These are phyloP conservation scores for Chydorus sphaericus DNA, from an alignment of 2,888 invertebrate species.

Conservation along the genomic window DNA sequence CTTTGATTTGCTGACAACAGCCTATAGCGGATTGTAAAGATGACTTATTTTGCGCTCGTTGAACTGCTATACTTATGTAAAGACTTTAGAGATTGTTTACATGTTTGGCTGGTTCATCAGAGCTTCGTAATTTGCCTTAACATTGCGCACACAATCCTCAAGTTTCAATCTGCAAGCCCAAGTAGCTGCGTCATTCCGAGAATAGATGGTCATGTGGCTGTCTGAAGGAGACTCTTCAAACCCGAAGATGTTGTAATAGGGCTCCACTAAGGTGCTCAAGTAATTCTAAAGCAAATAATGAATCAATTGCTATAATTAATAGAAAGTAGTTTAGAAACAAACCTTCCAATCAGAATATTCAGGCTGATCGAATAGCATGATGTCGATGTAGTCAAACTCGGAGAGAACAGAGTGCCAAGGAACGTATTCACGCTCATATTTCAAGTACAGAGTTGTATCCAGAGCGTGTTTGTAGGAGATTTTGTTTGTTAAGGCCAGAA, in stretches of 20 bases:
- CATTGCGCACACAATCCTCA: slow-evolving; percentile 52
- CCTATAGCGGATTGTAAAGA: neutral
- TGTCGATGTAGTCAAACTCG: slow-evolving; percentile 26
- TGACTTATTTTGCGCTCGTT: neutral
- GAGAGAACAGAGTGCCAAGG: slow-evolving; percentile 29
- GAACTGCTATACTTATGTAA: neutral
- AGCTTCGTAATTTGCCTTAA: slow-evolving; percentile 52
- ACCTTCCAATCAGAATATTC: slow-evolving; percentile 22
- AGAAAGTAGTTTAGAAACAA: neutral
- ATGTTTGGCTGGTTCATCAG: slow-evolving; percentile 60
- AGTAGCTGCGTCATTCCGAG: slow-evolving; percentile 51
- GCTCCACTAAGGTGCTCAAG: slow-evolving; percentile 45
- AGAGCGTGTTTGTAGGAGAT: slow-evolving; percentile 24
- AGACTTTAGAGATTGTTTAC: neutral
- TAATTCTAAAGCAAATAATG: slow-evolving; percentile 41
- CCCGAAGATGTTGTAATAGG: slow-evolving; percentile 51
- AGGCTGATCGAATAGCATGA: slow-evolving; percentile 21
- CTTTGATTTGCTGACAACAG: slow-evolving; percentile 65
- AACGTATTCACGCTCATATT: slow-evolving; percentile 26
- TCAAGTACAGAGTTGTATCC: slow-evolving; percentile 28
- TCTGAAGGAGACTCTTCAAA: slow-evolving; percentile 47
- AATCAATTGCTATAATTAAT: neutral
- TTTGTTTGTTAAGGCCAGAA: slow-evolving; percentile 25
- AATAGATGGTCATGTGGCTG: slow-evolving; percentile 51
- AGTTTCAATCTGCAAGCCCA: slow-evolving; percentile 64